A percentile compares a stretch with the other conserved stretches of the same genome.
Conservation (phyloP, 1,140 invertebrate species). For the Zaprionus kolodkinae region DNA sequence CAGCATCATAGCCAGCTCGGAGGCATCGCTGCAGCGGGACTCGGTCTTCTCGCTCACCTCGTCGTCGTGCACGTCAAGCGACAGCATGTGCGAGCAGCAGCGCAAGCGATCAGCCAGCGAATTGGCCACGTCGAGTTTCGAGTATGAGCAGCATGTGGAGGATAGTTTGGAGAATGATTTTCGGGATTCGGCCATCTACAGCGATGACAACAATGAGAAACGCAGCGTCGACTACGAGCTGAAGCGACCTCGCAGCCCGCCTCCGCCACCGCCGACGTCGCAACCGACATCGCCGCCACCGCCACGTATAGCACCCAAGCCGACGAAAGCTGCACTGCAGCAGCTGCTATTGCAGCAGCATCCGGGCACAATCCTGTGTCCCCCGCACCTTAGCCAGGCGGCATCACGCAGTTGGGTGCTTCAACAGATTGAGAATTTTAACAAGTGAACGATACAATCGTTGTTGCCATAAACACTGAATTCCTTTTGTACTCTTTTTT, state of each 20-base stretch:
- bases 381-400: slow-evolving; percentile 63
- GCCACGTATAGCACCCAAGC: slow-evolving; percentile 70
- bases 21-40: slow-evolving; percentile 85
- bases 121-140: slow-evolving; percentile 51
- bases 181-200: slow-evolving; percentile 93
- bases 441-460: slow-evolving; percentile 56
- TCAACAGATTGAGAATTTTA: slow-evolving; percentile 82
- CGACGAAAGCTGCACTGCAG: slow-evolving; percentile 38
- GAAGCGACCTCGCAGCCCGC: slow-evolving; percentile 63
- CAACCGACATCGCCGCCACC: not conserved
- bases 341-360: slow-evolving; percentile 34
- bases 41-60: slow-evolving; percentile 87
- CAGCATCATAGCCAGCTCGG: slow-evolving; percentile 76
- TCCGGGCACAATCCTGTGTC: slow-evolving; percentile 41
- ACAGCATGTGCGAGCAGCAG: slow-evolving; percentile 84
- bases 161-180: slow-evolving; percentile 86
- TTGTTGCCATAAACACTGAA: slow-evolving; percentile 61
- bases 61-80: slow-evolving; percentile 86
- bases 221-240: slow-evolving; percentile 57
- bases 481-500: slow-evolving; percentile 44
- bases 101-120: slow-evolving; percentile 46
- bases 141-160: slow-evolving; percentile 81
- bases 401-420: slow-evolving; percentile 80
- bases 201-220: slow-evolving; percentile 88
- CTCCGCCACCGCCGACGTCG: slow-evolving; percentile 55